Evolutionary conservation across 1,140 invertebrate species (phyloP).

Genomic region (Battus philenor): DNA sequence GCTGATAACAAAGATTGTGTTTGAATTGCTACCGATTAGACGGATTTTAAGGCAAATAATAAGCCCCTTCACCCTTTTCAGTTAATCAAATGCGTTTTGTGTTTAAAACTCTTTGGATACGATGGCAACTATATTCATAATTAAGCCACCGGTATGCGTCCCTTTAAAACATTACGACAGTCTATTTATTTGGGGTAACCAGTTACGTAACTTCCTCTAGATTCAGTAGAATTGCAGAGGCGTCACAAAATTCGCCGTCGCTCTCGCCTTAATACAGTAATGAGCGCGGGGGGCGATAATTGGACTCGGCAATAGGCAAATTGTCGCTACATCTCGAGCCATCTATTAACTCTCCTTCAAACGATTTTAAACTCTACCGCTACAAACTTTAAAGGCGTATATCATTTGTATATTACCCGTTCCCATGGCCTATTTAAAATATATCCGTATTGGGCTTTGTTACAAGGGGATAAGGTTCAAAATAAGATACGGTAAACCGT

Average conservation of each 20-base stretch:
- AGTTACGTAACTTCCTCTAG: conserved; percentile 43
- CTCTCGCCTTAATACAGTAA: conserved; percentile 72
- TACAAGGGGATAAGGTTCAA: conserved; percentile 30
- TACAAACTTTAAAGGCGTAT: conserved; percentile 26
- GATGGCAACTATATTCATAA: too few relatives aligned
- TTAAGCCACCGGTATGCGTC: too few relatives aligned
- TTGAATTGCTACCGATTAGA: too few relatives aligned
- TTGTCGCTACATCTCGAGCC: conserved; percentile 56
- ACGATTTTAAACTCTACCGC: conserved; percentile 30
- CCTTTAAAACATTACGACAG: not conserved
- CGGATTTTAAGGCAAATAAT: too few relatives aligned
- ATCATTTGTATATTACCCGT: conserved; percentile 18
- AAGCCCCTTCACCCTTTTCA: too few relatives aligned
- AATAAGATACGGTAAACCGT: conserved; percentile 28
- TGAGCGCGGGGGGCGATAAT: conserved; percentile 72
- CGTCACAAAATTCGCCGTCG: conserved; percentile 63
- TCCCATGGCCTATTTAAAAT: conserved; percentile 27
- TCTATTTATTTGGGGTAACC: conserved; percentile 15
- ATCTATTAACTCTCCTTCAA: conserved; percentile 27
- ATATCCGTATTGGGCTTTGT: conserved; percentile 46
- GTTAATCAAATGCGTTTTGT: too few relatives aligned
- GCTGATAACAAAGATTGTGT: too few relatives aligned
- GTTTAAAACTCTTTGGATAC: too few relatives aligned
- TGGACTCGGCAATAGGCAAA: conserved; percentile 69
- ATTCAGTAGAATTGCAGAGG: conserved; percentile 52